A percentile compares a stretch with the other conserved stretches of the same genome.
Evolutionary conservation across 2,797 vertebrate species (phyloP).

Genomic region (Scomberomorus guttatus): DNA sequence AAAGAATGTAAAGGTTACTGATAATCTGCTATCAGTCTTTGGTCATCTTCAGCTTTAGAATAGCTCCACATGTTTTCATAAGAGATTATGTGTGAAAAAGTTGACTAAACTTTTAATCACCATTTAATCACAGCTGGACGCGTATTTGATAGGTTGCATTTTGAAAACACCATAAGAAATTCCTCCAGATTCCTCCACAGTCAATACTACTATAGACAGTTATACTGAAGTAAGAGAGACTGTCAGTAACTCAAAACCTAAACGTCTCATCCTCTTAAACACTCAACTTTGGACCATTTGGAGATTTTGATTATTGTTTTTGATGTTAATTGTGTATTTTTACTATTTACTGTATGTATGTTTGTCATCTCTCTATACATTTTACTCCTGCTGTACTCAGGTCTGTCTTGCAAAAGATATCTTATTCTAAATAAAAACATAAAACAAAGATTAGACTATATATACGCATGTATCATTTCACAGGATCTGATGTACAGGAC

Average conservation of each 20-base stretch:
- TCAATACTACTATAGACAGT: background rate
- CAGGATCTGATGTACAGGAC: background rate
- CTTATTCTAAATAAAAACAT: background rate
- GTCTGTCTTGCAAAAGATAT: too few species aligned
- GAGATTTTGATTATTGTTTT: background rate
- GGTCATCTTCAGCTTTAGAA: background rate
- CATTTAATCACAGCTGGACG: background rate
- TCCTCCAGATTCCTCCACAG: background rate
- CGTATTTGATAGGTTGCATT: background rate
- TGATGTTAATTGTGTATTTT: too few species aligned
- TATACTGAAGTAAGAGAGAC: too few species aligned
- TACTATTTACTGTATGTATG: too few species aligned
- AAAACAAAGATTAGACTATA: background rate
- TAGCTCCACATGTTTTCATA: constrained; percentile 10
- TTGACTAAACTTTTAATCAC: background rate
- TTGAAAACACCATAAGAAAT: background rate
- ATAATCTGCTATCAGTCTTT: too few species aligned
- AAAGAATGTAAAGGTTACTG: background rate
- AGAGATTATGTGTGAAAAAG: background rate
- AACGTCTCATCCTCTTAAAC: background rate
- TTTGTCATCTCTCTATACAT: background rate
- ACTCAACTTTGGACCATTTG: background rate
- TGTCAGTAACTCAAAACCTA: background rate
- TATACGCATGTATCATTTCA: background rate
- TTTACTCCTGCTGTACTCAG: background rate